Base-by-base conservation (phyloP, 2,113 vertebrate genomes). In the Rhynchomys soricoides region DNA sequence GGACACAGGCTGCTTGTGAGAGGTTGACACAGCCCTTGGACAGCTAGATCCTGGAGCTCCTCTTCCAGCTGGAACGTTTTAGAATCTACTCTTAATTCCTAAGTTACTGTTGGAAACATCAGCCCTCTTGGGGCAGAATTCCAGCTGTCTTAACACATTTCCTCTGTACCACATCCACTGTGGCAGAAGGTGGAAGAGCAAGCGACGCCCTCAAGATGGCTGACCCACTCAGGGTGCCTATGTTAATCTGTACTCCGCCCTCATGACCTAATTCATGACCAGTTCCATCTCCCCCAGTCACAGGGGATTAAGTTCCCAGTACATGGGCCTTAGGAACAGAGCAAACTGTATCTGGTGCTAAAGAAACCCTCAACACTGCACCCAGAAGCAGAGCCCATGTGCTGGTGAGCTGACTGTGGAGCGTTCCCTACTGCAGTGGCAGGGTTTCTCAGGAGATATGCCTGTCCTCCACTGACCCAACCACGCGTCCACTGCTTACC, bases 341-440 rank as follows among this genome's bases (percentile, higher is more conserved):
- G 50, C 26, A 55, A 26, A 55, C 43, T 45, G 9, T 37, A 82
- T 57, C 26, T 37, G 45, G 13, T 52, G 57, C 78, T 82, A 37
- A 74, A 57, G 29, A 4, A 13, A 57, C n/a, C 40, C 9, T 52
- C 10, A 52, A 5, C 26, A 21, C 1, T 1, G 77, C 21, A 70
- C 55, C 3, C 19, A 3, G 21, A 43, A 43, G 43, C 2, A 29
- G 37, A 48, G 43, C 19, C 3, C 16, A 0, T 0, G 0, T 7
- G 89, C 89, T n/a, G 57, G 57, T 17, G 55, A 29, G 21, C 7
- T 2, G 11, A 40, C 12, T 16, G 52, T 29, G 55, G n/a, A 8
- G 40, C 22, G 17, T 1, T 40, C 13, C 19, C 74, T 52, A 26
- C 57, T 66, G 11, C 34, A 29, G 34, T 66, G 55, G 45, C 34